Base-by-base conservation (phyloP, 37 sponge, comb jelly and placozoan genomes). In the Aplysina aerophoba region DNA sequence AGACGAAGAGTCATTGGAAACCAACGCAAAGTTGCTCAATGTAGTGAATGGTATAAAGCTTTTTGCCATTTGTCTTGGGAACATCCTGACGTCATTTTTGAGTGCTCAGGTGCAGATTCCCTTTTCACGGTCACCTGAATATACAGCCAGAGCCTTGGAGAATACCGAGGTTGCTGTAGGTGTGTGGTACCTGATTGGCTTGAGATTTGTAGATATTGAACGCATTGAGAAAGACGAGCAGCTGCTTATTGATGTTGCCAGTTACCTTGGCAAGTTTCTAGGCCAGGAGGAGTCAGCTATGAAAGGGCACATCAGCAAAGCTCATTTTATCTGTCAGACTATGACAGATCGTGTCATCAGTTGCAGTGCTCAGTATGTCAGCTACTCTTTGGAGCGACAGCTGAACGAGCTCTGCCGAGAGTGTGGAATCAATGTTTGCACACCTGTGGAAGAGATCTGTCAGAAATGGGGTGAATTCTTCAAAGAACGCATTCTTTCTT, bases 301-400 rank as follows among this genome's bases (percentile, higher is more conserved):
- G 53, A 53, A 40, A 25, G 40, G 34, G n/a, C 88, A 92, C 67
- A 86, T 73, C 8, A 89, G 80, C 25, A 92, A 92, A 71, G 79
- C 88, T 20, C 88, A 88, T 62, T 92, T 92, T 39, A 59, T 92
- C 16, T 67, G 85, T 0, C 88, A 88, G 28, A 89, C 86, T 0
- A 83, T 88, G 71, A 53, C 58, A 16, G 24, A 88, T 1, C 59
- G 83, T 4, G 86, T 92, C 0, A n/a, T n/a, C n/a, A 88, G 83
- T 28, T 92, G 88, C 60, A 92, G 78, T 64, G 85, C 81, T 39
- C 75, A 86, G 64, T 91, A 91, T 36, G 72, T 91, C 38, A 87
- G 91, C 44, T 91, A 91, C 66, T 91, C 91, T 4, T 61, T 92
- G 30, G 92, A 92, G 27, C 86, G 85, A 19, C 92, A 92, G 66